Conservation (phyloP, 2,797 vertebrate species). For the Galagoides demidoff region DNA sequence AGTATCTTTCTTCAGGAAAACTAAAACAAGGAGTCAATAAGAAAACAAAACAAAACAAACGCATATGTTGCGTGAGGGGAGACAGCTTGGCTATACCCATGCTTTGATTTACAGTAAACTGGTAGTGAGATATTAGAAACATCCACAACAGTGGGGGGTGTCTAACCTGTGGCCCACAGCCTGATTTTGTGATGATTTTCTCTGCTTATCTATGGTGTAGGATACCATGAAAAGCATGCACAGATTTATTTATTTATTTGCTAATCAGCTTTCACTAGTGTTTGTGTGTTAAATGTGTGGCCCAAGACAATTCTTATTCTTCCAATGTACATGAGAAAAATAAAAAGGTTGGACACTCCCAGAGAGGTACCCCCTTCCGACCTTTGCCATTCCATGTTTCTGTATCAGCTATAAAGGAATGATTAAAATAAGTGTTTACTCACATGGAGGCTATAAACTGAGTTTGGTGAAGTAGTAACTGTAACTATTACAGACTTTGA, state of each 20-base stretch:
- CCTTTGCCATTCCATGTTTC: background rate
- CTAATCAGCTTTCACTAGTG: no score
- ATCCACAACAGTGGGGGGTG: background rate
- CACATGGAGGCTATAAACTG: background rate
- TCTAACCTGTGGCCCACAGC: no score
- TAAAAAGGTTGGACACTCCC: no score
- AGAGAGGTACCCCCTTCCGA: background rate
- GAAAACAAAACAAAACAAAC: background rate
- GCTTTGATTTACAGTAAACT: conserved; percentile 17
- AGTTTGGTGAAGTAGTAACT: conserved; percentile 2
- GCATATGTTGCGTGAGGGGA: no score
- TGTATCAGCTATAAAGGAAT: background rate
- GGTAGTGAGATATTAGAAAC: background rate
- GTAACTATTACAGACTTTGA: background rate
- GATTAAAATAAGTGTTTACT: conserved; percentile 5
- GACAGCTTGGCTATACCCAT: background rate
- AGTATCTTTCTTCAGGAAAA: conserved; percentile 38
- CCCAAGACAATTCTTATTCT: no score
- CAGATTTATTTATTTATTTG: no score
- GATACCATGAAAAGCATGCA: no score
- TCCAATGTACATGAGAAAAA: no score
- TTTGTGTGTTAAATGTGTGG: no score
- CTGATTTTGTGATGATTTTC: no score
- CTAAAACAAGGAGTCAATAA: background rate
- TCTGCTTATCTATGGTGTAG: no score